phyloP scores from a whole-genome alignment of 2,888 invertebrate genomes.

The Aphidius colemani region DNA sequence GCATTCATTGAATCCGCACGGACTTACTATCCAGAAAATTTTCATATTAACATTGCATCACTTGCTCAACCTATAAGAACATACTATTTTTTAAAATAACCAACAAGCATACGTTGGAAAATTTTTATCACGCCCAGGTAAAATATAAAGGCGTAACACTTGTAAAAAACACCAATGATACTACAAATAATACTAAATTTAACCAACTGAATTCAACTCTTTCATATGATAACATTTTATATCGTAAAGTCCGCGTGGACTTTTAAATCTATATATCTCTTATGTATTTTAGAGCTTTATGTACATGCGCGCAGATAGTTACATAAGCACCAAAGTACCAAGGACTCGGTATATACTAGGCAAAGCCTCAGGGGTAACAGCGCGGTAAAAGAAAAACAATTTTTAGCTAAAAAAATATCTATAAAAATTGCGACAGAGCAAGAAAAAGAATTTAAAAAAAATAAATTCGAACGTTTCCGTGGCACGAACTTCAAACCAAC shows the following conservation, averaged over 20 bases:
- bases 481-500: conserved; percentile 50
- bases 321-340: conserved; percentile 26
- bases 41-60: not conserved
- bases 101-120: conserved; percentile 47
- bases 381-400: conserved; percentile 28
- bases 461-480: conserved; percentile 53
- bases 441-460: conserved; percentile 31
- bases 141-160: conserved; percentile 50
- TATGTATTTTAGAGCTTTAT: conserved; percentile 34
- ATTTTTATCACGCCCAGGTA: conserved; percentile 46
- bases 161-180: conserved; percentile 51
- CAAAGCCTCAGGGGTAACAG: conserved; percentile 36
- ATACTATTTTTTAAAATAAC: conserved; percentile 29
- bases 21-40: conserved; percentile 33
- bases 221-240: conserved; percentile 36
- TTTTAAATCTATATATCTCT: conserved; percentile 42
- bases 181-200: conserved; percentile 16
- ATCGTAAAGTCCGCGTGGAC: conserved; percentile 55
- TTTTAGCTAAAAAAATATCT: conserved; percentile 29
- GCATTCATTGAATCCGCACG: conserved; percentile 47
- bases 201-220: conserved; percentile 31
- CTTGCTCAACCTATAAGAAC: conserved; percentile 43
- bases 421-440: conserved; percentile 32
- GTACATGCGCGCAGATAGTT: conserved; percentile 31
- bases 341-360: conserved; percentile 10